Base-by-base conservation (phyloP, 2,888 invertebrate genomes). In the Flexamia atlantica region DNA sequence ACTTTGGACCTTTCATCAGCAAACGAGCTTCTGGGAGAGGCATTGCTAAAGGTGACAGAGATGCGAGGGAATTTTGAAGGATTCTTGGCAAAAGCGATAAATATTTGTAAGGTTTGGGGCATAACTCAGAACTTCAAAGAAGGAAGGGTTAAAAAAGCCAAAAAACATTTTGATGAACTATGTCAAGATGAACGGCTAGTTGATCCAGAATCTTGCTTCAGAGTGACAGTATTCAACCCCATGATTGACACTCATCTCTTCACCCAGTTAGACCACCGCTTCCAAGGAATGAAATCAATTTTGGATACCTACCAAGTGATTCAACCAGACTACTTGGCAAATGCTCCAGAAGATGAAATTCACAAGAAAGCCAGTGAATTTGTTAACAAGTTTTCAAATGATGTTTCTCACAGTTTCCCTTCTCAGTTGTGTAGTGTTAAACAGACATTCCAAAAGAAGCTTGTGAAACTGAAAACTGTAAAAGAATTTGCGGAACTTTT, bases 281-380 rank as follows among this genome's bases (percentile, higher is more conserved):
- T n/a, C n/a, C n/a, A n/a, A n/a, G n/a, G n/a, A n/a, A n/a, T n/a
- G n/a, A n/a, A n/a, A n/a, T n/a, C n/a, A n/a, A n/a, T n/a, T n/a
- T n/a, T n/a, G n/a, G n/a, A n/a, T n/a, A n/a, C n/a, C n/a, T n/a
- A n/a, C n/a, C n/a, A n/a, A n/a, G n/a, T n/a, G n/a, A n/a, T n/a
- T n/a, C n/a, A n/a, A n/a, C n/a, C n/a, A n/a, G n/a, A n/a, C n/a
- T n/a, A n/a, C n/a, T n/a, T n/a, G n/a, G n/a, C n/a, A n/a, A n/a
- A n/a, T n/a, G n/a, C n/a, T n/a, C n/a, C n/a, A n/a, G n/a, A n/a
- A n/a, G n/a, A n/a, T n/a, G n/a, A n/a, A n/a, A n/a, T n/a, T n/a
- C 64, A 64, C n/a, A 64, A 64, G 14, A 25, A 64, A 64, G 64
- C 64, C n/a, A 23, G 5, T 28, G 28, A 64, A 20, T 64, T 64